Percentiles rank a stretch among this genome's conserved stretches.
Evolutionary conservation across 2,113 vertebrate species (phyloP).

Genomic region (Dromas ardeola): DNA sequence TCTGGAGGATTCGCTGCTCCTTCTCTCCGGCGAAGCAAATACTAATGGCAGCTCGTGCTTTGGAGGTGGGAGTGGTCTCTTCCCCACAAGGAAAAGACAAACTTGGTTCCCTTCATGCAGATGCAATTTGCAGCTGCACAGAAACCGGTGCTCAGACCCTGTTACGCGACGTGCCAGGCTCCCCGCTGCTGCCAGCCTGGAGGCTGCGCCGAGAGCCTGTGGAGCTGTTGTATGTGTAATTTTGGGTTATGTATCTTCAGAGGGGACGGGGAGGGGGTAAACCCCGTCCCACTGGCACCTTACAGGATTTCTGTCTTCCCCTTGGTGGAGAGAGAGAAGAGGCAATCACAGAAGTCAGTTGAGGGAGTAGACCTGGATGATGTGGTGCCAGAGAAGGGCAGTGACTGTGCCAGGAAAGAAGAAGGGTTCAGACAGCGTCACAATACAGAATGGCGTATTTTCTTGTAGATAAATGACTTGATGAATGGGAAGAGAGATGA

Average conservation of each 20-base stretch:
- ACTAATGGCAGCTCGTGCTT: conserved; percentile 75
- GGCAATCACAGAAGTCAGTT: background rate
- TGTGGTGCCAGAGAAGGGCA: background rate
- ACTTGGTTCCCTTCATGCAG: conserved; percentile 31
- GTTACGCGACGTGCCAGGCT: rapidly evolving
- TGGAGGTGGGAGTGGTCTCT: conserved; percentile 40
- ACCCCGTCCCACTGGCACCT: background rate
- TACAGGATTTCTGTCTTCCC: background rate
- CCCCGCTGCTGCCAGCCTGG: background rate
- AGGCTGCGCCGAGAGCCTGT: background rate
- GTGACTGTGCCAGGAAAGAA: background rate
- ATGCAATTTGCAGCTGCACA: background rate
- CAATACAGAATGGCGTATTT: background rate
- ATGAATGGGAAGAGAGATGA: background rate
- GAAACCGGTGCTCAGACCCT: background rate
- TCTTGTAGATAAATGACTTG: background rate
- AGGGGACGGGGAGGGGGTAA: background rate
- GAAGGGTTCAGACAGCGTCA: background rate
- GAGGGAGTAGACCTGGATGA: background rate
- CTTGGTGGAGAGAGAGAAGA: background rate
- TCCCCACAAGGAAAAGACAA: conserved; percentile 33
- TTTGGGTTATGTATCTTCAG: background rate
- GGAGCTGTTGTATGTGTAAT: background rate
- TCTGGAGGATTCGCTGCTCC: conserved; percentile 76
- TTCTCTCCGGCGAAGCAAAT: conserved; percentile 66